phyloP scores from a whole-genome alignment of 2,888 invertebrate genomes.

The Agrilus cyanescens region DNA sequence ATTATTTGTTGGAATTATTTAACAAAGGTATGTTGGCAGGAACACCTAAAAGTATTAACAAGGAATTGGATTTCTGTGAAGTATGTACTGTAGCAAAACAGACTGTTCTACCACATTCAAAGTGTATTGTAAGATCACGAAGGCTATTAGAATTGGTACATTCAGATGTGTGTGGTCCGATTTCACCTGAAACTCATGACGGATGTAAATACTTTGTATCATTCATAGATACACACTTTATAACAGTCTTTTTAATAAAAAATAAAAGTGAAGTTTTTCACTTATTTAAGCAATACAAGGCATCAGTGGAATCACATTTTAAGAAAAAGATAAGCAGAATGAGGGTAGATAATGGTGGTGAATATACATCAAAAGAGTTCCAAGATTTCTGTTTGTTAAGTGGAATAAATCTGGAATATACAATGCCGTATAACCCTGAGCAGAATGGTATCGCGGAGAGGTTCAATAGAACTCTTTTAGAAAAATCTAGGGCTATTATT shows the following conservation, averaged over 20 bases:
- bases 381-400: slow-evolving; percentile 7
- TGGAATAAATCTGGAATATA: slow-evolving; percentile 9
- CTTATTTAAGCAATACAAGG: slow-evolving; percentile 3
- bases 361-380: slow-evolving; percentile 5
- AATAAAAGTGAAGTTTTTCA: slow-evolving; percentile 3
- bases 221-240: too few species aligned
- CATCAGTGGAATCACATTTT: too few species aligned
- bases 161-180: slow-evolving; percentile 3
- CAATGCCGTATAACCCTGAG: too few species aligned
- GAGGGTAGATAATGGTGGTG: slow-evolving; percentile 8
- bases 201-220: slow-evolving; percentile 3
- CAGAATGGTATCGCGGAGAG: too few species aligned
- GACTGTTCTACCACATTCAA: slow-evolving; percentile 5
- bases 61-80: too few species aligned
- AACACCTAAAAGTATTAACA: too few species aligned
- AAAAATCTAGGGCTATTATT: too few species aligned
- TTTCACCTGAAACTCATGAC: slow-evolving; percentile 5
- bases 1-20: too few species aligned
- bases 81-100: slow-evolving; percentile 12
- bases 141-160: slow-evolving; percentile 7
- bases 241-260: too few species aligned
- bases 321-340: too few species aligned
- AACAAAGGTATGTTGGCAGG: too few species aligned
- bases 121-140: slow-evolving; percentile 11
- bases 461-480: too few species aligned